These are phyloP conservation scores for Tribolium freemani DNA, from an alignment of 2,888 invertebrate species.

Conservation along the genomic window DNA sequence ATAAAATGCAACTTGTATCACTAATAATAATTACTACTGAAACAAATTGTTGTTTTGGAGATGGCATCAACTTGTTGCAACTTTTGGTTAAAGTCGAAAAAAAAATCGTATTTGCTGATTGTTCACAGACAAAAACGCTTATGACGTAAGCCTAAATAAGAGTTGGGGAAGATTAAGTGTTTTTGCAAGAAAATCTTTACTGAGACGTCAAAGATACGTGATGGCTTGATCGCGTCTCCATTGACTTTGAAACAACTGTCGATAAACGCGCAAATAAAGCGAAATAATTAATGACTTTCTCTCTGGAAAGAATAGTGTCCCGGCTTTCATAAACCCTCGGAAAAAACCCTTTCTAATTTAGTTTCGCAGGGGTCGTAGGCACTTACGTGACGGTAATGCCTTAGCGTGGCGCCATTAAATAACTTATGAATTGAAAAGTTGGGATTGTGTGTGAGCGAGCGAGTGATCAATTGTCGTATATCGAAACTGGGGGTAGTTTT, in stretches of 20 bases:
- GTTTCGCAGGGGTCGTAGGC: background rate
- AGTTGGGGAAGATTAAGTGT: background rate
- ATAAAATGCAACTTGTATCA: no score
- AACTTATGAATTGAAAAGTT: conserved; percentile 17
- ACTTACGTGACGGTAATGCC: conserved; percentile 4
- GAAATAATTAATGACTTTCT: conserved; percentile 15
- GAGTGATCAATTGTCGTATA: conserved; percentile 6
- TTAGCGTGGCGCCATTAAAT: conserved; percentile 22
- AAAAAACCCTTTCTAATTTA: background rate
- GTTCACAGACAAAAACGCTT: background rate
- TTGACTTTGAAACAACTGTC: conserved; percentile 15
- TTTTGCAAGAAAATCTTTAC: background rate
- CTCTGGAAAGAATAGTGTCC: background rate
- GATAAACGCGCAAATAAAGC: conserved; percentile 17
- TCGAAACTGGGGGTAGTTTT: background rate
- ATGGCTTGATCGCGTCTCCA: conserved; percentile 10
- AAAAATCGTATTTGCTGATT: no score
- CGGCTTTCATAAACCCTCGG: background rate
- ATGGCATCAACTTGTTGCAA: no score
- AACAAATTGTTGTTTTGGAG: no score
- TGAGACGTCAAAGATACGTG: conserved; percentile 18
- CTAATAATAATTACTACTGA: no score
- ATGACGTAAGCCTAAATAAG: background rate
- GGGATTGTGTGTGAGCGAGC: background rate
- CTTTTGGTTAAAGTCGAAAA: no score